Evolutionary conservation across 2,797 vertebrate species (phyloP).

Genomic region (Squalus acanthias): DNA sequence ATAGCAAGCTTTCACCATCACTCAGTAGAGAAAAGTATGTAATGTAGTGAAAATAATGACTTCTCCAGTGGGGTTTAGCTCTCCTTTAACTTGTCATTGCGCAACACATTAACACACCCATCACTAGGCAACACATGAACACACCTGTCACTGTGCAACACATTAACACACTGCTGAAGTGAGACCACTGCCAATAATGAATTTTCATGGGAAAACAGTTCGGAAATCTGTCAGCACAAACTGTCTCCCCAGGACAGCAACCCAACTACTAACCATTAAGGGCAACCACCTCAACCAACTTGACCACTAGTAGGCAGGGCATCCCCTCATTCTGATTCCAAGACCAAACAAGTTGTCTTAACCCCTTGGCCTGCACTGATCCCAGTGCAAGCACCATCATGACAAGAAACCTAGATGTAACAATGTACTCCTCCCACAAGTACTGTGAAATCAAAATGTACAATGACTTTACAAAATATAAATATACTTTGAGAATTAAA

Average conservation of each 20-base stretch:
- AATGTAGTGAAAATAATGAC: not conserved
- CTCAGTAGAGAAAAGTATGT: not conserved
- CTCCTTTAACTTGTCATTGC: not conserved
- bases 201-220: slow-evolving; percentile 7
- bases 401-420: not conserved
- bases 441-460: not conserved
- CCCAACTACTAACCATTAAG: not conserved
- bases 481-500: not conserved
- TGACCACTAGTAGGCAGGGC: not conserved
- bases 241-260: not conserved
- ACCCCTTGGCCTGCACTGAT: not conserved
- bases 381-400: not conserved
- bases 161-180: no score
- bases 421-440: not conserved
- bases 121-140: not conserved
- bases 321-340: not conserved
- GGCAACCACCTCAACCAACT: not conserved
- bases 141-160: not conserved
- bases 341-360: not conserved
- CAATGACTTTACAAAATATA: not conserved
- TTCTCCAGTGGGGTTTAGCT: not conserved
- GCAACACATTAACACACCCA: not conserved
- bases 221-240: not conserved
- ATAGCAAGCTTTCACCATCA: not conserved
- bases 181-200: not conserved